These are phyloP conservation scores for Empidonax traillii DNA, from an alignment of 2,113 vertebrate genomes.

Conservation along the genomic window DNA sequence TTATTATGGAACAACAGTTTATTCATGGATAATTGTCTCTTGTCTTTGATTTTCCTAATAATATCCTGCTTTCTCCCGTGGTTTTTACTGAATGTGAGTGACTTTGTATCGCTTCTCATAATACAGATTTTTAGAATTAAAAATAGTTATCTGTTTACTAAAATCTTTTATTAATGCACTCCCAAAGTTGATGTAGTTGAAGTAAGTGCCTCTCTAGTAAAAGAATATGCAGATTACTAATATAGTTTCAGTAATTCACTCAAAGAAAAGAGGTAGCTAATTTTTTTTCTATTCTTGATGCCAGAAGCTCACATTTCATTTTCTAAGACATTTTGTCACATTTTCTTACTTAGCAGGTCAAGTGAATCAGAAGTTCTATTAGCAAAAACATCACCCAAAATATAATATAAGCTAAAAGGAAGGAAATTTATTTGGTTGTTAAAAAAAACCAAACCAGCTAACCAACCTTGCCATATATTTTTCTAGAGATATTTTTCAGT, in stretches of 20 bases:
- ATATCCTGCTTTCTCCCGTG: neutral
- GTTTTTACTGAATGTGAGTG: neutral
- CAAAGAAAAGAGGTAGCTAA: neutral
- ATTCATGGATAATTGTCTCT: neutral
- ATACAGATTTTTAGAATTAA: neutral
- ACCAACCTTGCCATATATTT: neutral
- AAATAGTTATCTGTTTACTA: neutral
- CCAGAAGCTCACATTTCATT: neutral
- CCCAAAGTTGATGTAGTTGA: neutral
- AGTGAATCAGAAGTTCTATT: neutral
- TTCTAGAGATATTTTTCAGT: neutral
- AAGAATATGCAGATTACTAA: neutral
- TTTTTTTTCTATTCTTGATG: neutral
- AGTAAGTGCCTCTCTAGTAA: neutral
- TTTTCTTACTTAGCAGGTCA: neutral
- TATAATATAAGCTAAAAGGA: neutral
- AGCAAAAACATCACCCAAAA: neutral
- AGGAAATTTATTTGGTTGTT: neutral
- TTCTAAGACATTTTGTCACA: neutral
- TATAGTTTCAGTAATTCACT: neutral
- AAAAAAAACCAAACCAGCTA: neutral
- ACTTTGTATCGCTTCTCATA: neutral
- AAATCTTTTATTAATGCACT: neutral
- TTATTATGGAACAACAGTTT: neutral
- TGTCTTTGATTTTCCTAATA: neutral